These are phyloP conservation scores for Bombus confusus DNA, from an alignment of 1,140 invertebrate genomes.

Conservation along the genomic window DNA sequence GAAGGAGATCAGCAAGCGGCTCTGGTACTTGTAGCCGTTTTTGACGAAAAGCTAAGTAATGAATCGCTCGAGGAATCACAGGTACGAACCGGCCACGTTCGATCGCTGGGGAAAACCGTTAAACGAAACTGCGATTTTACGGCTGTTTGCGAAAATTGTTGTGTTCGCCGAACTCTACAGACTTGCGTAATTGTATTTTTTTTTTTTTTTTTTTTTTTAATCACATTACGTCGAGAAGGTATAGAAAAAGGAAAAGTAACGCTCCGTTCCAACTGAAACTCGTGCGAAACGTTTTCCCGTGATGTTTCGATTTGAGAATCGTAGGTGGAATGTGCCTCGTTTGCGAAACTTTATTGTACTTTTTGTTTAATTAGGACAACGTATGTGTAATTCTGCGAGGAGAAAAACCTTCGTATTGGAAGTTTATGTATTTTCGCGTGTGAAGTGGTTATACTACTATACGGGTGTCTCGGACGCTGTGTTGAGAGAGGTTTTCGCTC, in stretches of 20 bases:
- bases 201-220: too few species aligned
- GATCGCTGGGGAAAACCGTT: neutral
- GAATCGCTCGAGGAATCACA: slow-evolving; percentile 32
- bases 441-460: too few species aligned
- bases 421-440: neutral
- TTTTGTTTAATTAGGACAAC: neutral
- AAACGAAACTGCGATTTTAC: neutral
- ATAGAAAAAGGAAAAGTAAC: too few species aligned
- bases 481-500: neutral
- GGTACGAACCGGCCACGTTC: neutral
- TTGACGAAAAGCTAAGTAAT: slow-evolving; percentile 56
- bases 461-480: too few species aligned
- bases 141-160: neutral
- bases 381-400: neutral
- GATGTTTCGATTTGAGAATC: neutral
- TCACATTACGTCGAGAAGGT: too few species aligned
- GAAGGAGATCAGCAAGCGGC: slow-evolving; percentile 53
- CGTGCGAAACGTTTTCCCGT: too few species aligned
- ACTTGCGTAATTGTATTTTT: too few species aligned
- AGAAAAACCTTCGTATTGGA: neutral
- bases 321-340: too few species aligned
- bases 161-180: too few species aligned
- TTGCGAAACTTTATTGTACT: neutral
- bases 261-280: too few species aligned
- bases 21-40: slow-evolving; percentile 16